Evolutionary conservation across 2,888 invertebrate species (phyloP), one percentile per base, ranked within the genome.

Genomic region (Epistrophe grossulariae): DNA sequence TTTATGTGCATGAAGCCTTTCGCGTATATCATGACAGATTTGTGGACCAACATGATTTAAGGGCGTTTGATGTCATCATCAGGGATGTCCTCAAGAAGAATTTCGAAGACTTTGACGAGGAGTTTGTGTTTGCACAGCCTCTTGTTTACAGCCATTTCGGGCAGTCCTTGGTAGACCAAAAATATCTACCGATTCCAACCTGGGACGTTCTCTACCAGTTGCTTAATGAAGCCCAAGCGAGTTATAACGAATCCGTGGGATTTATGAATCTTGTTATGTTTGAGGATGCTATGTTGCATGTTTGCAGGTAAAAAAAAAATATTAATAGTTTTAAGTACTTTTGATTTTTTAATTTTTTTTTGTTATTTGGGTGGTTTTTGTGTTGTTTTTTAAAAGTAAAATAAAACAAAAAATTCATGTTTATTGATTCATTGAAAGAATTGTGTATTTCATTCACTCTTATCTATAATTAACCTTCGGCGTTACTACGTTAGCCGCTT

Each of bases 261-360:
- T 96, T 97, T 0, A 98, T 99, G 98, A 98, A 98, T 93, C 94
- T 99, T 74, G 98, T 99, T 9, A 94, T 99, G 38, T 99, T 99
- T 91, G 98, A 98, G 91, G 99, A 99, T 92, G 99, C 99, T 8
- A 98, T 99, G 96, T 95, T 96, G 89, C 98, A 99, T 92, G 95
- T 99, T 66, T 97, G 97, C 93, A 95, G 97, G 94, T 95, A 89
- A 91, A 89, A n/a, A n/a, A n/a, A n/a, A n/a, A n/a, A n/a, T n/a
- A n/a, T n/a, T n/a, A n/a, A n/a, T n/a, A n/a, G n/a, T n/a, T n/a
- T n/a, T n/a, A n/a, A n/a, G n/a, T n/a, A n/a, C n/a, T n/a, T n/a
- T n/a, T n/a, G n/a, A n/a, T n/a, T n/a, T n/a, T n/a, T n/a, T n/a
- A n/a, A n/a, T n/a, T n/a, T n/a, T n/a, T n/a, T n/a, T n/a, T n/a